Conservation (phyloP, 2,888 invertebrate genomes). For the Nomada ferruginata region DNA sequence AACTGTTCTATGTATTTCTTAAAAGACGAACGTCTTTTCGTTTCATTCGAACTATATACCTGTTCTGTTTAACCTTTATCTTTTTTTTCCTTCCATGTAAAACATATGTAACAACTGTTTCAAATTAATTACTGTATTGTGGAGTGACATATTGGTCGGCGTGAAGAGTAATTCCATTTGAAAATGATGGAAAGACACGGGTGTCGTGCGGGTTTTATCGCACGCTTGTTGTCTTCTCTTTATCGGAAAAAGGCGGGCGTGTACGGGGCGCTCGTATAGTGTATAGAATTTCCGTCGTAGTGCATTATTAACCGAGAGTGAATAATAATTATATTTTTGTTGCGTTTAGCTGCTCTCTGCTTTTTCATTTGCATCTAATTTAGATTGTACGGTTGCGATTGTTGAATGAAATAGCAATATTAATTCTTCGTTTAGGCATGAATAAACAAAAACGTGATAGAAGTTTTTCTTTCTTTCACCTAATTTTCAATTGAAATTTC, state of each 20-base stretch:
- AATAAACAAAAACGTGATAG: not conserved
- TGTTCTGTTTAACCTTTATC: not conserved
- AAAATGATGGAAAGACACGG: slow-evolving; percentile 7
- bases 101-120: slow-evolving; percentile 3
- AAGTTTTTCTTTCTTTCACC: not conserved
- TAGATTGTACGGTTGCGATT: no score
- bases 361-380: not conserved
- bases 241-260: not conserved
- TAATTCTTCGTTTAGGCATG: no score
- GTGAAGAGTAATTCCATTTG: slow-evolving; percentile 16
- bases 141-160: slow-evolving; percentile 9
- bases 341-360: accelerated
- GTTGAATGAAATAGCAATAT: no score
- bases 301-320: not conserved
- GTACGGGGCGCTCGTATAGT: not conserved
- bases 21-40: no score
- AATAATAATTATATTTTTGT: not conserved
- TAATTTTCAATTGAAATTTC: not conserved
- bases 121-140: not conserved
- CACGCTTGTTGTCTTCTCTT: slow-evolving; percentile 5
- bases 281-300: not conserved
- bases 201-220: slow-evolving; percentile 30
- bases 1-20: no score
- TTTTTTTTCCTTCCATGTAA: not conserved
- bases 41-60: no score